A percentile compares a stretch with the other conserved stretches of the same genome.
phyloP scores from a whole-genome alignment of 1,140 invertebrate genomes.

The Platyscapa corneri region DNA sequence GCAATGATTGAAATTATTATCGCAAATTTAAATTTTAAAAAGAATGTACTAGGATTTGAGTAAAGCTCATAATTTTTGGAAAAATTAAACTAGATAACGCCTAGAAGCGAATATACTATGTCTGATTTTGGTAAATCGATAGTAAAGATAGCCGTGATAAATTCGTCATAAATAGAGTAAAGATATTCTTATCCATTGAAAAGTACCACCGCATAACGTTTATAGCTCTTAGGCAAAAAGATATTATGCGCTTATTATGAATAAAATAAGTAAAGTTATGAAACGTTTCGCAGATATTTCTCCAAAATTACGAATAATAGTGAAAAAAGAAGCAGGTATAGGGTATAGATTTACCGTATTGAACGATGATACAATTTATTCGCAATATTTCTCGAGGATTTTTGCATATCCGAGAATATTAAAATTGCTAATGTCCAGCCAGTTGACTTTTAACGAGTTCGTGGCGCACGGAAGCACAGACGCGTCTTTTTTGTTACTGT shows the following conservation, averaged over 20 bases:
- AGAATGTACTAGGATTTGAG: no score
- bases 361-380: not conserved
- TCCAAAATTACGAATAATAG: not conserved
- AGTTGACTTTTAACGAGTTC: not conserved
- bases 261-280: not conserved
- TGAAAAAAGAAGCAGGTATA: not conserved
- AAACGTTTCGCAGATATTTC: not conserved
- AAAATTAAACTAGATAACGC: not conserved
- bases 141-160: not conserved
- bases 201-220: not conserved
- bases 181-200: not conserved
- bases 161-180: not conserved
- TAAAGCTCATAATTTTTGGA: not conserved
- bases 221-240: not conserved
- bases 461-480: not conserved
- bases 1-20: no score
- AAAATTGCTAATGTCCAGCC: conserved; percentile 7
- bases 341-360: not conserved
- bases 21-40: no score
- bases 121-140: not conserved
- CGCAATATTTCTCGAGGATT: not conserved
- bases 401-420: conserved; percentile 9
- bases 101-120: not conserved
- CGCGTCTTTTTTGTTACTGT: not conserved
- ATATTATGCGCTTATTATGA: not conserved